Evolutionary conservation across 1,140 invertebrate species (phyloP), one percentile per base, ranked within the genome.

Genomic region (Arion vulgaris): DNA sequence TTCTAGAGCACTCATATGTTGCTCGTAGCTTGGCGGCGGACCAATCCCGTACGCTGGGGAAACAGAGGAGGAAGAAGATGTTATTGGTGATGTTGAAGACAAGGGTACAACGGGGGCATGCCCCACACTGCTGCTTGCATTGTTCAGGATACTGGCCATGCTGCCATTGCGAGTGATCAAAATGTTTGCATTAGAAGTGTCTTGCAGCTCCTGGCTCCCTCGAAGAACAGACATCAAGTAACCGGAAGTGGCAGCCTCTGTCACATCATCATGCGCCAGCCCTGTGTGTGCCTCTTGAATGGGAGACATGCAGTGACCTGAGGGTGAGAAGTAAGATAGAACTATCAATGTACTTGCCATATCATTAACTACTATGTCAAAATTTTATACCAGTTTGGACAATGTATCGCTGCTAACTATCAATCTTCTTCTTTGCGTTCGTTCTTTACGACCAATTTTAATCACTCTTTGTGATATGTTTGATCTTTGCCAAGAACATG

Each of bases 31-130:
- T 32, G 91, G 91, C 38, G 90, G 91, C 1, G 90, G 90, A 17
- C 89, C 91, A 51, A 91, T 86, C 77, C 93, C 92, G 85, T 91
- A 91, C 0, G 95, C 90, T 0, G 96, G 95, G 23, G 96, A 96
- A 0, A 95, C 94, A 0, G 96, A 96, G n/a, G 96, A 88, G 17
- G 87, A 96, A 96, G 83, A 34, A 0, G 78, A 28, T 19, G 96
- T 96, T 19, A 97, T 90, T 82, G 96, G 97, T 88, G 96, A 97
- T 85, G 76, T 84, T 13, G 85, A 82, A 28, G 88, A 87, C 49
- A 85, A 80, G 53, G 88, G 83, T 66, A 85, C 84, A 49, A 87
- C 82, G 5, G 85, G 85, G 83, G 82, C 34, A 62, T 62, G 19
- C 39, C 57, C 77, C 69, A 84, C 49, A 38, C 82, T 80, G 68